Evolutionary conservation across 2,113 vertebrate genomes (phyloP).

Genomic region (Tachuris rubrigastra): DNA sequence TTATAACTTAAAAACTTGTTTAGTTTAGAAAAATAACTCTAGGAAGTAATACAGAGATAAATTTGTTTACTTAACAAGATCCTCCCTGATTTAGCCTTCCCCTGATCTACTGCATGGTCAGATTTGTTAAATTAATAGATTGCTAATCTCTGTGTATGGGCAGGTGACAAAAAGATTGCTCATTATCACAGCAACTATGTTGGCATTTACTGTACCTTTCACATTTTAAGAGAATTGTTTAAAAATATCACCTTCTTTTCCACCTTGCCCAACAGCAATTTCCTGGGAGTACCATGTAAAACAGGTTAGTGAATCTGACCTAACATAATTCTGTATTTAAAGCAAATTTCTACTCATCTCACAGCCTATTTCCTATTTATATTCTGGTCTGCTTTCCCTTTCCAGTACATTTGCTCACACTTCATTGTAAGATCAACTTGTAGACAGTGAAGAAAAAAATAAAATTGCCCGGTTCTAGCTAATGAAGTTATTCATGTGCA

Average conservation of each 20-base stretch:
- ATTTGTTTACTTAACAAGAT: not conserved
- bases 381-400: conserved; percentile 6
- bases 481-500: not conserved
- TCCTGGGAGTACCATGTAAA: not conserved
- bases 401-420: not conserved
- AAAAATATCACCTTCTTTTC: not conserved
- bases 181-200: not conserved
- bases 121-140: not conserved
- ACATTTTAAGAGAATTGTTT: not conserved
- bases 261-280: not conserved
- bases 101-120: not conserved
- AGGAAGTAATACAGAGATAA: not conserved
- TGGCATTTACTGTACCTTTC: not conserved
- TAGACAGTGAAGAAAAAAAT: not conserved
- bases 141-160: not conserved
- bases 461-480: not conserved
- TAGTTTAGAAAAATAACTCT: conserved; percentile 1
- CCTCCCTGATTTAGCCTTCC: not conserved
- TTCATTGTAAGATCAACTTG: not conserved
- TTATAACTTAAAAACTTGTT: not conserved
- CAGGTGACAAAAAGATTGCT: not conserved
- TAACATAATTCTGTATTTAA: not conserved
- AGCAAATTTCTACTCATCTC: not conserved
- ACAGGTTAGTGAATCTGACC: not conserved
- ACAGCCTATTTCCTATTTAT: not conserved